A percentile compares a stretch with the other conserved stretches of the same genome.
Evolutionary conservation across 2,113 vertebrate genomes (phyloP).

Genomic region (Zosterops japonicus): DNA sequence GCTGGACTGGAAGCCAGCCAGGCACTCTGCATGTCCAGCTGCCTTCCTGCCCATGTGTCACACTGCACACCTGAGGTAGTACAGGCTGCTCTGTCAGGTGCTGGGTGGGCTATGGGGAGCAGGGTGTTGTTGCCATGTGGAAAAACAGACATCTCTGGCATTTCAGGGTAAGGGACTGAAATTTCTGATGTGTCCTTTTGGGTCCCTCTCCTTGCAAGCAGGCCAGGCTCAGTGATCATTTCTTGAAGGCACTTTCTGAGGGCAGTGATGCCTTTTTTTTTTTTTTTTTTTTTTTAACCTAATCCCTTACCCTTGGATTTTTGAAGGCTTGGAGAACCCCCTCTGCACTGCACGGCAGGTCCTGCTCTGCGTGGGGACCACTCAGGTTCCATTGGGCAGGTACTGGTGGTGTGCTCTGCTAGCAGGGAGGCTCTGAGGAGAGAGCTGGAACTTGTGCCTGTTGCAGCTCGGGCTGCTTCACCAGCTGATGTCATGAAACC

Average conservation of each 20-base stretch:
- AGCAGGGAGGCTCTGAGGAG: not conserved
- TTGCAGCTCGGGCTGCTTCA: not conserved
- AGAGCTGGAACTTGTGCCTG: not conserved
- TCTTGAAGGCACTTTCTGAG: not conserved
- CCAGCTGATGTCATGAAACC: not conserved
- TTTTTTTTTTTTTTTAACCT: not conserved
- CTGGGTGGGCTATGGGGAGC: rapidly evolving
- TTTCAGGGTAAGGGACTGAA: not conserved
- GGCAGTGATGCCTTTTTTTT: not conserved
- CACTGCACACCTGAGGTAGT: not conserved
- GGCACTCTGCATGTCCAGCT: not conserved
- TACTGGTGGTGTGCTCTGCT: not conserved
- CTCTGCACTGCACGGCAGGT: not conserved
- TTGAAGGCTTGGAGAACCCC: not conserved
- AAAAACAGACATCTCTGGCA: not conserved
- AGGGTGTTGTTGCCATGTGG: not conserved
- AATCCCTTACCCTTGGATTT: not conserved
- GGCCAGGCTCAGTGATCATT: not conserved
- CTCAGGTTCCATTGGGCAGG: rapidly evolving
- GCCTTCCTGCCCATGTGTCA: not conserved
- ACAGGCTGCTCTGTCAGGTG: not conserved
- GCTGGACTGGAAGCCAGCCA: not conserved
- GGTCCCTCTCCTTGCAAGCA: not conserved
- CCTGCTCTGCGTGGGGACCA: rapidly evolving
- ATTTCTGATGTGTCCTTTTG: not conserved